A percentile compares a stretch with the other conserved stretches of the same genome.
phyloP scores from a whole-genome alignment of 2,113 vertebrate species.

The Plectropomus leopardus region DNA sequence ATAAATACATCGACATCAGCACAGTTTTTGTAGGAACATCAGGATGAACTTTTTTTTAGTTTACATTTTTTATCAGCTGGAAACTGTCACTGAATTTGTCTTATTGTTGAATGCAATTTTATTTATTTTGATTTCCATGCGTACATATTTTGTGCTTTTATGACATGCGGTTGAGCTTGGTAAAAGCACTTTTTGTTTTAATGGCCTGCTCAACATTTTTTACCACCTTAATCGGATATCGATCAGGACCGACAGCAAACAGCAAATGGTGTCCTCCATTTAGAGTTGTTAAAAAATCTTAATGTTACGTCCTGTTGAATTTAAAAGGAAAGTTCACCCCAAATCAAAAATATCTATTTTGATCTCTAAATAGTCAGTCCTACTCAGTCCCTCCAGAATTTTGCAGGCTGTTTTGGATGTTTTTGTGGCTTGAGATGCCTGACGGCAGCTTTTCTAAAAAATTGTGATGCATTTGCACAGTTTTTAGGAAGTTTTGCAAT shows the following conservation, averaged over 20 bases:
- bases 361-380: no score
- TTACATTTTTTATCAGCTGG: constrained; percentile 29
- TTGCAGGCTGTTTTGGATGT: no score
- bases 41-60: constrained; percentile 35
- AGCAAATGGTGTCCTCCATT: not conserved
- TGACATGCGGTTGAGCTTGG: not conserved
- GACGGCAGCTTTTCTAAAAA: no score
- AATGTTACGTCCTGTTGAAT: not conserved
- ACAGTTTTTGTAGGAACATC: constrained; percentile 68
- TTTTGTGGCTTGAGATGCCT: no score
- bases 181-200: constrained; percentile 35
- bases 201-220: constrained; percentile 3
- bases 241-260: no score
- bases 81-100: constrained; percentile 18
- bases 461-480: no score
- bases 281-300: not conserved
- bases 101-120: constrained; percentile 15
- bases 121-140: constrained; percentile 43
- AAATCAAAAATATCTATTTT: no score
- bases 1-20: constrained; percentile 39
- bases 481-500: no score
- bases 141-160: not conserved
- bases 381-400: no score
- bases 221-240: constrained; percentile 1
- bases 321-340: no score